Evolutionary conservation across 2,888 invertebrate genomes (phyloP).

Genomic region (Onthophagus sagittarius): DNA sequence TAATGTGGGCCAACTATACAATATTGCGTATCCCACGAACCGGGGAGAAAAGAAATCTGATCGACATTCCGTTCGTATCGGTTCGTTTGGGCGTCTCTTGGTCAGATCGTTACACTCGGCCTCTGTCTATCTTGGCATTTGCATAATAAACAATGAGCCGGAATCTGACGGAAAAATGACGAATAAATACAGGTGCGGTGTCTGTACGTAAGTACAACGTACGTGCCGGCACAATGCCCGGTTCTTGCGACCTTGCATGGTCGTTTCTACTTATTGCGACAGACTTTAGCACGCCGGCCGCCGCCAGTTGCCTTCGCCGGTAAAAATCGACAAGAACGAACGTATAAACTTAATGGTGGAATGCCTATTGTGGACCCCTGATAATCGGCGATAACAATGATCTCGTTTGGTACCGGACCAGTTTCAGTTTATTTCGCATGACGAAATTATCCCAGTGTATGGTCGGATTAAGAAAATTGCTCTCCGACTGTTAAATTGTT

Average conservation of each 20-base stretch:
- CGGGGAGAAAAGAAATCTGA: neutral
- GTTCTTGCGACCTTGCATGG: neutral
- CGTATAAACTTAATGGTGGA: neutral
- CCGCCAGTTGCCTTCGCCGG: neutral
- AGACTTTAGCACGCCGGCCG: neutral
- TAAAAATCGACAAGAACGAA: neutral
- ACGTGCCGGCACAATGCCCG: neutral
- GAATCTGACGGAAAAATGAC: constrained; percentile 31
- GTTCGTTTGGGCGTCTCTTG: neutral
- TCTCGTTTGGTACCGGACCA: neutral
- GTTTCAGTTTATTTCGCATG: neutral
- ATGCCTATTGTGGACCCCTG: neutral
- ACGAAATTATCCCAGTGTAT: neutral
- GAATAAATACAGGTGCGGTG: constrained; percentile 31
- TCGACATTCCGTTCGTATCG: neutral
- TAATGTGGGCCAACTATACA: neutral
- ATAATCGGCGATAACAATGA: neutral
- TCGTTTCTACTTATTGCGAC: neutral
- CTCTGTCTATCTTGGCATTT: constrained; percentile 21
- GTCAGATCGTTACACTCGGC: neutral
- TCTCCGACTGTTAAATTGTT: neutral
- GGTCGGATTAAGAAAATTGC: neutral
- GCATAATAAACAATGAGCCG: constrained; percentile 33
- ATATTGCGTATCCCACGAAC: neutral
- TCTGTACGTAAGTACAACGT: neutral